Conservation (phyloP, 1,140 invertebrate species). For the Drosophila trapezifrons region DNA sequence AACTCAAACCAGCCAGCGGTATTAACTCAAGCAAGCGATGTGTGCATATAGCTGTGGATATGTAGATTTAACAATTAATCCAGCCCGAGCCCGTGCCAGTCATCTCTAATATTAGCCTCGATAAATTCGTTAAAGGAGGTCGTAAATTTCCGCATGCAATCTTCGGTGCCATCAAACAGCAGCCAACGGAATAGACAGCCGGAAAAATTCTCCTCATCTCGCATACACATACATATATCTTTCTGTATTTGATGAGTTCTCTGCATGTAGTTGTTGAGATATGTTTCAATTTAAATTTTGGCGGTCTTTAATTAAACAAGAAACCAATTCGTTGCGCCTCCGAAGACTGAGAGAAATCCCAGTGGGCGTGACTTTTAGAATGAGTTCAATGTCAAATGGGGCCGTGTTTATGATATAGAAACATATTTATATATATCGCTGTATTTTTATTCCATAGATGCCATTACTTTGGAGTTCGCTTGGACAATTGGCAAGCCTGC, state of each 20-base stretch:
- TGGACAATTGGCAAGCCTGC: slow-evolving; percentile 2
- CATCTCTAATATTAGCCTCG: slow-evolving; percentile 61
- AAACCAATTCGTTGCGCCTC: slow-evolving; percentile 14
- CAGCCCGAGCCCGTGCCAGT: slow-evolving; percentile 33
- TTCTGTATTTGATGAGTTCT: slow-evolving; percentile 6
- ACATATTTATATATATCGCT: background rate
- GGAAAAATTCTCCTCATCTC: background rate
- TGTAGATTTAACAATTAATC: slow-evolving; percentile 48
- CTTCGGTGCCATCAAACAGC: slow-evolving; percentile 13
- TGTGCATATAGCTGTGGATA: slow-evolving; percentile 20
- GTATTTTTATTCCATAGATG: slow-evolving; percentile 1
- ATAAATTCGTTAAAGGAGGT: slow-evolving; percentile 53
- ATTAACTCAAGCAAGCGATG: slow-evolving; percentile 9
- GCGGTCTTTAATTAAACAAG: slow-evolving; percentile 40
- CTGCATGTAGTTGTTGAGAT: slow-evolving; percentile 7
- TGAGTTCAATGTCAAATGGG: slow-evolving; percentile 60
- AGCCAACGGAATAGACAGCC: slow-evolving; percentile 12
- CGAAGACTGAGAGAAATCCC: background rate
- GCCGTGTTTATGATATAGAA: slow-evolving; percentile 14
- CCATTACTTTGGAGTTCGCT: slow-evolving; percentile 7
- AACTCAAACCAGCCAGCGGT: slow-evolving; percentile 6
- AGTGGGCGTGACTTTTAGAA: slow-evolving; percentile 36
- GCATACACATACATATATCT: background rate
- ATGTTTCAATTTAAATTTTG: slow-evolving; percentile 34
- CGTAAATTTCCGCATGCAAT: slow-evolving; percentile 53